Conservation (phyloP, 1,140 invertebrate genomes). For the Eurosta solidaginis region DNA sequence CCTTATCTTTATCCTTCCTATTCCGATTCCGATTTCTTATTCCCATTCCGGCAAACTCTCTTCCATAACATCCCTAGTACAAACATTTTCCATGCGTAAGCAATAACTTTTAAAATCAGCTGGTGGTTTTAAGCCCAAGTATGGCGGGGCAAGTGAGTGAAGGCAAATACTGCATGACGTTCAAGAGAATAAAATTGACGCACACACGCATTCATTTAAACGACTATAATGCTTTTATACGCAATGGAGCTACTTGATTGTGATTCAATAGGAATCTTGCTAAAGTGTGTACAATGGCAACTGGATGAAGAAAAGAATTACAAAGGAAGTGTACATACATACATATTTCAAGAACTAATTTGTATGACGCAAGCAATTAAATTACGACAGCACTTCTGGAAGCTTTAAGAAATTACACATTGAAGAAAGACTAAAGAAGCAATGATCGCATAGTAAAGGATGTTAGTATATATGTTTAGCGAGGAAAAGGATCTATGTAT, state of each 20-base stretch:
- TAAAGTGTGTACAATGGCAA: background rate
- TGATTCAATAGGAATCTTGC: background rate
- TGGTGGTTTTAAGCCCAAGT: background rate
- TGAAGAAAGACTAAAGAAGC: no score
- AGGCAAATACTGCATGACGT: no score
- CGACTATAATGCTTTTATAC: constrained; percentile 21
- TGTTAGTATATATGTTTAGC: no score
- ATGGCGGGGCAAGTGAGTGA: background rate
- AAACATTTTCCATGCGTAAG: background rate
- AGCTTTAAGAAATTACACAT: constrained; percentile 16
- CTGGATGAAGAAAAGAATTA: background rate
- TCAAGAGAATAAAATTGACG: no score
- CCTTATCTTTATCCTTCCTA: no score
- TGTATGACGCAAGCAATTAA: background rate
- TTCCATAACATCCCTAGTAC: no score
- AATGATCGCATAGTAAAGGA: no score
- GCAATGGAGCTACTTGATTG: constrained; percentile 34
- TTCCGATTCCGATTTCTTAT: no score
- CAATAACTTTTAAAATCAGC: background rate
- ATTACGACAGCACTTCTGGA: no score
- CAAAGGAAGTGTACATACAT: background rate
- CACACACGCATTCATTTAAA: background rate
- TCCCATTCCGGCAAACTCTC: no score
- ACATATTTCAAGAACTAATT: background rate
- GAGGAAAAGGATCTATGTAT: no score